A percentile compares a stretch with the other conserved stretches of the same genome.
phyloP scores from a whole-genome alignment of 2,113 vertebrate genomes.

The Phylloscopus whistleri region DNA sequence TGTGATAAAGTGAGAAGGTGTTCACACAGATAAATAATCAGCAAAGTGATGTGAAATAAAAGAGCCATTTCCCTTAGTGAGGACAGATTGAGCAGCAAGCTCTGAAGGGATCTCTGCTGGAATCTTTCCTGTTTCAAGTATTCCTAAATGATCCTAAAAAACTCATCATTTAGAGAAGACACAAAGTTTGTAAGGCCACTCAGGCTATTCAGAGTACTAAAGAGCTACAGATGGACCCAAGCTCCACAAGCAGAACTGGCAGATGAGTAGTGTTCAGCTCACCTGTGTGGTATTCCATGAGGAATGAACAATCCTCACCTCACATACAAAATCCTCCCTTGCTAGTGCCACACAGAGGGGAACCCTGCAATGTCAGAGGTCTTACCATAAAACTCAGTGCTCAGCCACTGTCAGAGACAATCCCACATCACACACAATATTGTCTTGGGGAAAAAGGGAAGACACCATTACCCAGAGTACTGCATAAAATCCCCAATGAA shows the following conservation, averaged over 20 bases:
- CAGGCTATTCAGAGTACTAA: not conserved
- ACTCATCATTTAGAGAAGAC: not conserved
- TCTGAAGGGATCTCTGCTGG: not conserved
- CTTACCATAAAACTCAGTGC: not conserved
- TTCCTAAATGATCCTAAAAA: not conserved
- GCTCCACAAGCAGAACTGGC: not conserved
- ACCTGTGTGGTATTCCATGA: fast-evolving
- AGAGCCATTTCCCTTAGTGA: not conserved
- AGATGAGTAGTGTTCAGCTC: not conserved
- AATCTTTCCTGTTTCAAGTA: not conserved
- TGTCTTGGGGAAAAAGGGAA: not conserved
- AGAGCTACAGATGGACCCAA: not conserved
- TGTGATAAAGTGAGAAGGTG: not conserved
- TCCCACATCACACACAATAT: not conserved
- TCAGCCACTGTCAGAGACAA: not conserved
- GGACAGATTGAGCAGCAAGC: not conserved
- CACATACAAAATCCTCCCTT: not conserved
- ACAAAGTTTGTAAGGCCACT: not conserved
- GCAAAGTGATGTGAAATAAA: not conserved
- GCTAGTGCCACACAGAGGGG: not conserved
- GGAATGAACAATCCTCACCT: not conserved
- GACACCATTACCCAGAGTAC: not conserved
- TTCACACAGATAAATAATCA: not conserved
- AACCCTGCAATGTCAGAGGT: not conserved
- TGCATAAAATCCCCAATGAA: not conserved